phyloP scores from a whole-genome alignment of 2,797 vertebrate species.

The Anguilla pacifica region DNA sequence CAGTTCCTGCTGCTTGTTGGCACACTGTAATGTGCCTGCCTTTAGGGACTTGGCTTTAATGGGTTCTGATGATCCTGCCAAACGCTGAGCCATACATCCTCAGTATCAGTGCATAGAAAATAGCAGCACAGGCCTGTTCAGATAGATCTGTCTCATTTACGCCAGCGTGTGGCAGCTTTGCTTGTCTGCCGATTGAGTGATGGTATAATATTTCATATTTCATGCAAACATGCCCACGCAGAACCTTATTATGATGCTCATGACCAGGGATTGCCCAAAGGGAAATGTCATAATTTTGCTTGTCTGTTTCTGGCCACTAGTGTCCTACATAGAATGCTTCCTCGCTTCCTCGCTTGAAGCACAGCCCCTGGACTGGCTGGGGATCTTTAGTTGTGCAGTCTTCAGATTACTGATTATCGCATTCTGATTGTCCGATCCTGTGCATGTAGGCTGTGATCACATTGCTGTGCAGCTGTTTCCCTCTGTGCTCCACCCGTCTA shows the following conservation, averaged over 20 bases:
- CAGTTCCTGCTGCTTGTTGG: neutral
- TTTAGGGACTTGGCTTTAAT: slow-evolving; percentile 8
- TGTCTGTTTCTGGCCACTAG: neutral
- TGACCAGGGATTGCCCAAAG: neutral
- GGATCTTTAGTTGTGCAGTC: too few relatives aligned
- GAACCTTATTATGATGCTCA: neutral
- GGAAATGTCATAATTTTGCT: neutral
- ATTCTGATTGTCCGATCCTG: neutral
- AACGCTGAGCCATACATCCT: neutral
- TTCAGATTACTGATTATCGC: neutral
- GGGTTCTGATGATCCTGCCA: slow-evolving; percentile 17
- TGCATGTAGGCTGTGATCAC: neutral
- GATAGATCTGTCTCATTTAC: neutral
- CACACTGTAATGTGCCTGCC: slow-evolving; percentile 1
- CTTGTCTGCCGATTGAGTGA: neutral
- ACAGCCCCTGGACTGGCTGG: neutral
- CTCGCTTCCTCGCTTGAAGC: neutral
- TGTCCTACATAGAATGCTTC: too few relatives aligned
- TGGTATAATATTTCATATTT: neutral
- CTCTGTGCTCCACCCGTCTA: neutral
- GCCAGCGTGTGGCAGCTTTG: neutral
- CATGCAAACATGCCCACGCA: neutral
- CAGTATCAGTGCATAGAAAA: neutral
- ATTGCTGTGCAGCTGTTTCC: too few relatives aligned
- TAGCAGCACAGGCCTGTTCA: neutral